These are phyloP conservation scores for Cyprinodon tularosa DNA, from an alignment of 2,113 vertebrate species.

Conservation along the genomic window DNA sequence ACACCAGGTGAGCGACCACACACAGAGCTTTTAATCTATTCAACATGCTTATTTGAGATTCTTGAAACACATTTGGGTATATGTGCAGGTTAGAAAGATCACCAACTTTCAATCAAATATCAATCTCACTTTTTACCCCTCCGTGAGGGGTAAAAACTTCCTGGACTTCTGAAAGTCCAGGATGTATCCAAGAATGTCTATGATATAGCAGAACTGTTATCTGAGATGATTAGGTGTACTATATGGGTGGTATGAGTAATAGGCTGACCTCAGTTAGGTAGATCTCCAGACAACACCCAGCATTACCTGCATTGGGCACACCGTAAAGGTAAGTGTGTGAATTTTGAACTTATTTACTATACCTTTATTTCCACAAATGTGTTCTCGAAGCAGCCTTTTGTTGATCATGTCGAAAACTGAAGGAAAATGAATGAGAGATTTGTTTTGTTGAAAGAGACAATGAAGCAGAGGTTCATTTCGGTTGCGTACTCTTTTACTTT, in stretches of 20 bases:
- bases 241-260: conserved; percentile 19
- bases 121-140: conserved; percentile 3
- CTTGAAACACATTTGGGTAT: conserved; percentile 8
- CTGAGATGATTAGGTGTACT: conserved; percentile 8
- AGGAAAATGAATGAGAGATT: not conserved
- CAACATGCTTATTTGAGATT: conserved; percentile 18
- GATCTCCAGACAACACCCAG: conserved; percentile 18
- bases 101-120: conserved; percentile 30
- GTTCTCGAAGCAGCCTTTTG: not conserved
- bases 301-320: not conserved
- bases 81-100: conserved; percentile 16
- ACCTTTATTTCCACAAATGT: not conserved
- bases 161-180: not conserved
- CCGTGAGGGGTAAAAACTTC: no score
- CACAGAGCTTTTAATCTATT: conserved; percentile 25
- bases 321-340: conserved; percentile 38
- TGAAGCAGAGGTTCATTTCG: not conserved
- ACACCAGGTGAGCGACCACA: conserved; percentile 58
- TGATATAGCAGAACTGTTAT: conserved; percentile 11
- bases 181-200: not conserved
- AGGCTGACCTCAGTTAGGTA: conserved; percentile 14
- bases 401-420: not conserved
- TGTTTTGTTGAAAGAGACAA: not conserved
- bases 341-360: not conserved
- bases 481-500: not conserved